These are phyloP conservation scores for Nowickia ferox DNA, from an alignment of 2,888 invertebrate species.

Conservation along the genomic window DNA sequence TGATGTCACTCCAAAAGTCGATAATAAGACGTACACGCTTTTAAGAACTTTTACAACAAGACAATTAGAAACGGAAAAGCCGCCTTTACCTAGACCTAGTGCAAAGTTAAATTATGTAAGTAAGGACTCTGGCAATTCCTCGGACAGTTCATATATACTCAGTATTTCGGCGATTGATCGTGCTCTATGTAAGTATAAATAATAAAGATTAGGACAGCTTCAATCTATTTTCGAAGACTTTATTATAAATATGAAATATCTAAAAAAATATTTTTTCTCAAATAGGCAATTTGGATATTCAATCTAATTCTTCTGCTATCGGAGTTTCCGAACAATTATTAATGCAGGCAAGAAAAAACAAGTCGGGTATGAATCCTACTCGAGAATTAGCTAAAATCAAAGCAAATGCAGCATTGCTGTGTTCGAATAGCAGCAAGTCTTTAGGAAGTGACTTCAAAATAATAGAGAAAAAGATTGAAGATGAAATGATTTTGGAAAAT, in stretches of 20 bases:
- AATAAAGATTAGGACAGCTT: background rate
- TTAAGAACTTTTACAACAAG: background rate
- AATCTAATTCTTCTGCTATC: constrained; percentile 77
- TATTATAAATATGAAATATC: background rate
- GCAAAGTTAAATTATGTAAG: constrained; percentile 74
- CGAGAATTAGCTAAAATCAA: background rate
- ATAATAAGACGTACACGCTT: constrained; percentile 78
- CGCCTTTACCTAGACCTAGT: background rate
- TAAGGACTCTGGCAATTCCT: constrained; percentile 75
- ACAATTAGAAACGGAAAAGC: background rate
- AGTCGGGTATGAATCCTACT: constrained; percentile 33
- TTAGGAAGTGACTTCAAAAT: constrained; percentile 24
- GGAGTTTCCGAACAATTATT: constrained; percentile 77
- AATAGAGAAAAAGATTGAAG: background rate
- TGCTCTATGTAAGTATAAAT: constrained; percentile 77
- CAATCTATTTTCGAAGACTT: background rate
- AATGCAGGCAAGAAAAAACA: constrained; percentile 63
- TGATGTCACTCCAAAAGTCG: constrained; percentile 76
- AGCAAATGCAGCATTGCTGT: background rate
- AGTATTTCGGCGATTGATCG: constrained; percentile 81
- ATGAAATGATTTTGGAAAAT: constrained; percentile 72
- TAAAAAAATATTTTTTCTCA: background rate
- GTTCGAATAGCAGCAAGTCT: background rate
- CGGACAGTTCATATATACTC: constrained; percentile 78
- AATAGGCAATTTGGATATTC: constrained; percentile 77